Evolutionary conservation across 2,797 vertebrate species (phyloP), one percentile per base, ranked within the genome.

Genomic region (Acestrorhynchus altus): DNA sequence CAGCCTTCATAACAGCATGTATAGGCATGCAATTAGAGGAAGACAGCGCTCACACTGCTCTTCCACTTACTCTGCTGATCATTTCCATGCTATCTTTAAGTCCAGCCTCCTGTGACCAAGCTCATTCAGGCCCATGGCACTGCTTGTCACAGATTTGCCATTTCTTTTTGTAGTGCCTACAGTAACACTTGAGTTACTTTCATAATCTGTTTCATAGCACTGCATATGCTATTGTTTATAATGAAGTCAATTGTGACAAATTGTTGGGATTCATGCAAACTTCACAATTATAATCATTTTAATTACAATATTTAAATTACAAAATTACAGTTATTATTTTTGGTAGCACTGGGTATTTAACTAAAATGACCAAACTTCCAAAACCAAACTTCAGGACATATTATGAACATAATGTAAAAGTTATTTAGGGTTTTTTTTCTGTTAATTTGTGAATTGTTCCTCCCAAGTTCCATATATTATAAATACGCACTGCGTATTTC

Each of bases 21-120:
- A 16, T 44, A 39, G 4, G 31, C 61, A 46, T 26, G 49, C 54
- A 49, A 52, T 20, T 56, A 39, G 39, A 63, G 42, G 28, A 22
- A 63, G 22, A 46, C 59, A 22, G 63, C 40, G 35, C 15, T 65
- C 61, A 10, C n/a, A 64, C 39, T 20, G 8, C 74, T 13, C 40
- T 47, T 20, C n/a, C 54, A 73, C 57, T 16, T 24, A 56, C 52
- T 44, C 5, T 49, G 44, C 88, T 89, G 87, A 86, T 87, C 52
- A 20, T 77, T 75, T 49, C 54, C 59, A 31, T 71, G 6, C 13
- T 39, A 28, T 56, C 72, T 69, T 54, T 73, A 57, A 39, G 77
- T 83, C 87, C 89, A 35, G 57, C 28, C 28, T 60, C 57, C 16
- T 16, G 16, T 18, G 28, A 18, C 26, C 57, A 7, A 31, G 28